These are phyloP conservation scores for Aspiorhynchus laticeps DNA, from an alignment of 2,113 vertebrate species.

Conservation along the genomic window DNA sequence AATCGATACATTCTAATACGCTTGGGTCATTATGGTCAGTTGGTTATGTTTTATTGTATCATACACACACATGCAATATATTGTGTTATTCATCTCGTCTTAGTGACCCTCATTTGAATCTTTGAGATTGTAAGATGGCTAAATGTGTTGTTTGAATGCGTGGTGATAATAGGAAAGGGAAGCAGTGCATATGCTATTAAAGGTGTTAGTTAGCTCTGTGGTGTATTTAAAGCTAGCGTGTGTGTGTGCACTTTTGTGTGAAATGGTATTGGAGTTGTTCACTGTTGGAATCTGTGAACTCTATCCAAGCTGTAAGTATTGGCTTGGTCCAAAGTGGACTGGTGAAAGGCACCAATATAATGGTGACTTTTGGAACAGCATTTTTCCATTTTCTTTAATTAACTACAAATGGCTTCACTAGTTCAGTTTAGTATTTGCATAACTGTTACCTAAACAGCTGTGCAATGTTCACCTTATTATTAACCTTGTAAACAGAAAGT, in stretches of 20 bases:
- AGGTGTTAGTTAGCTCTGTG: slow-evolving; percentile 22
- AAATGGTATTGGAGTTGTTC: not conserved
- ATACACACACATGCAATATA: not conserved
- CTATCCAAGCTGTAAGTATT: too few relatives aligned
- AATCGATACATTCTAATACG: not conserved
- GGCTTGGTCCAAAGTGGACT: not conserved
- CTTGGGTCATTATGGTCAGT: not conserved
- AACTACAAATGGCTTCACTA: not conserved
- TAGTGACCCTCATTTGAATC: not conserved
- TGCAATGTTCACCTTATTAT: not conserved
- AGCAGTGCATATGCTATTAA: slow-evolving; percentile 5
- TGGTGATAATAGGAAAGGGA: slow-evolving; percentile 22
- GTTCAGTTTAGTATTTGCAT: not conserved
- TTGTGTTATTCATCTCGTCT: not conserved
- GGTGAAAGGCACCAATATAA: not conserved
- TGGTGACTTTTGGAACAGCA: not conserved
- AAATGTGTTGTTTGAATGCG: not conserved
- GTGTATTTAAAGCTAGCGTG: not conserved
- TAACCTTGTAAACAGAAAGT: not conserved
- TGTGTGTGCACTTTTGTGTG: slow-evolving; percentile 20
- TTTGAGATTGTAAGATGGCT: not conserved
- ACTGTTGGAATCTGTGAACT: not conserved
- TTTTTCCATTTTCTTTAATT: not conserved
- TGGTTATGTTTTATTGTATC: not conserved
- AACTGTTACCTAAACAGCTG: not conserved